A percentile compares a stretch with the other conserved stretches of the same genome.
phyloP scores from a whole-genome alignment of 2,888 invertebrate genomes.

The Orchestes rusci region DNA sequence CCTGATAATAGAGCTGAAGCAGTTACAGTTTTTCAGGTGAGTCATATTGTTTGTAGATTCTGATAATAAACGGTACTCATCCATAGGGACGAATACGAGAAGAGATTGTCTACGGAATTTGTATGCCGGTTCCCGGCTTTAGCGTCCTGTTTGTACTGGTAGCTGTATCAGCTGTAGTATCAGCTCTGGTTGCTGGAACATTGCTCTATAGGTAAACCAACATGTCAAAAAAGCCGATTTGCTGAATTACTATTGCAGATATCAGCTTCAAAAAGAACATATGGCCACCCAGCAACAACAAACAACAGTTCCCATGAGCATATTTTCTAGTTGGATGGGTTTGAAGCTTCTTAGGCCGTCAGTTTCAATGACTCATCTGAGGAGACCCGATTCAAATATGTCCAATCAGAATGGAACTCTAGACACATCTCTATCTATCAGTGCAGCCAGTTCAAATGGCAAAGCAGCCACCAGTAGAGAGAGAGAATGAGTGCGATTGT shows the following conservation, averaged over 20 bases:
- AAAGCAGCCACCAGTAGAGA: conserved; percentile 8
- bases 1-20: conserved; percentile 73
- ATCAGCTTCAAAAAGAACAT: conserved; percentile 69
- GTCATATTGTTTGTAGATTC: background rate
- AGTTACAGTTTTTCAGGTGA: conserved; percentile 71
- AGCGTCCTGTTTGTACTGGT: conserved; percentile 83
- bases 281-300: conserved; percentile 43
- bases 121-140: conserved; percentile 83
- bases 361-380: conserved; percentile 4
- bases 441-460: conserved; percentile 18
- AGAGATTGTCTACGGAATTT: conserved; percentile 87
- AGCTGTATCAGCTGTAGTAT: conserved; percentile 79
- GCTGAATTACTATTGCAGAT: too few species aligned
- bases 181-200: conserved; percentile 73
- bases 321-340: conserved; percentile 68
- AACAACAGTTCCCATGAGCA: conserved; percentile 52
- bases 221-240: too few species aligned
- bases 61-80: background rate
- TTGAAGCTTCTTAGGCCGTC: conserved; percentile 48
- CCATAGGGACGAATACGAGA: conserved; percentile 67
- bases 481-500: conserved; percentile 2
- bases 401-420: conserved; percentile 15
- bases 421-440: conserved; percentile 22
- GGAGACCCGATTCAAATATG: conserved; percentile 12
- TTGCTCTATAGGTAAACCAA: conserved; percentile 40